Base-by-base conservation (phyloP, 2,888 invertebrate species). In the Caenorhabditis doughertyi region DNA sequence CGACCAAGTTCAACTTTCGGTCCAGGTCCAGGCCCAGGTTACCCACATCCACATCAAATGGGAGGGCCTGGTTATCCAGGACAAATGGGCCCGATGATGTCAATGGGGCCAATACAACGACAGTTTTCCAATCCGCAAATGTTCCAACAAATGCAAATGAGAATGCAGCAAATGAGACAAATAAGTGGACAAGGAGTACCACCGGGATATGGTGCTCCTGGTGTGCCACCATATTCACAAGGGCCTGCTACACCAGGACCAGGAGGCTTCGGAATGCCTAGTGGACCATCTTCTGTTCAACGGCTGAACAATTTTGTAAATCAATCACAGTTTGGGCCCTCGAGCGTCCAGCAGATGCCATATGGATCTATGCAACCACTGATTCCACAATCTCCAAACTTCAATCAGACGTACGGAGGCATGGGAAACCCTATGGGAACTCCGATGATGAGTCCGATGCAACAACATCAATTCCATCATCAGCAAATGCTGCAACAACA, bases 271-370 rank as follows among this genome's bases (percentile, higher is more conserved):
- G 73, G 42, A 53, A 53, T 68, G 62, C 51, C 47, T 44, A 25
- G 51, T 42, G 79, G 70, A 29, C 32, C 79, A 18, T 64, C 79
- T n/a, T 72, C 84, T 16, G 79, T 84, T 3, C 84, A 84, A 49
- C 80, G 80, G 21, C 73, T 84, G 23, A 82, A 84, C 67, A 83
- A 76, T 29, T 83, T 84, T 67, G 84, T 84, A n/a, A 84, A 84
- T 53, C 77, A 80, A 18, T 51, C 84, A 8, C 58, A 73, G 39
- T 84, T 79, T 55, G 84, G 80, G 32, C 64, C 72, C 0, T 56
- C 58, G n/a, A 62, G 16, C 23, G 55, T 44, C 9, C 71, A 71
- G 18, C 68, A 51, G n/a, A 58, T 53, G 16, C 71, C 67, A 25
- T 71, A 81, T 23, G 80, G 80, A 18, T 29, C 42, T 8, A 23